A percentile compares a stretch with the other conserved stretches of the same genome.
phyloP scores from a whole-genome alignment of 1,140 invertebrate genomes.

The Diorhabda sublineata region DNA sequence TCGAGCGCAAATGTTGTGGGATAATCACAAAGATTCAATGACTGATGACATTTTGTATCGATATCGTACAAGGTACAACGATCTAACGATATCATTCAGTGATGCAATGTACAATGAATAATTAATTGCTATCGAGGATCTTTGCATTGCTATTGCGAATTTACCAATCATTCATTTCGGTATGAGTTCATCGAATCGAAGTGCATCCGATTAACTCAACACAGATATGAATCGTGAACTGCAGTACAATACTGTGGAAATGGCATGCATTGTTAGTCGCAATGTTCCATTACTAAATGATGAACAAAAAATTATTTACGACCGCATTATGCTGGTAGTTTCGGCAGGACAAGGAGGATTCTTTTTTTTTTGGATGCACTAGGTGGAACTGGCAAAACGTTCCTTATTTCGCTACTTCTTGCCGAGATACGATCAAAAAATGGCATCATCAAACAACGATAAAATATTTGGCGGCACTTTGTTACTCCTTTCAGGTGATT shows the following conservation, averaged over 20 bases:
- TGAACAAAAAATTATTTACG: too few species aligned
- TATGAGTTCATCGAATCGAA: constrained; percentile 30
- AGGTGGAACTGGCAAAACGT: constrained; percentile 10
- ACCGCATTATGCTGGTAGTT: too few species aligned
- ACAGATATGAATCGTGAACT: constrained; percentile 8
- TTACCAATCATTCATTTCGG: constrained; percentile 33
- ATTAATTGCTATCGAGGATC: constrained; percentile 2
- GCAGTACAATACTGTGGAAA: too few species aligned
- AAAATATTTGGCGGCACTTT: constrained; percentile 19
- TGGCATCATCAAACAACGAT: constrained; percentile 27
- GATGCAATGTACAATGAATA: too few species aligned
- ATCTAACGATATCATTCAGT: too few species aligned
- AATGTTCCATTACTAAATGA: too few species aligned
- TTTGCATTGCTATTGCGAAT: constrained; percentile 31
- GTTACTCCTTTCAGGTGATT: constrained; percentile 29
- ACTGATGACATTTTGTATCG: background rate
- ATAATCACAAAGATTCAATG: constrained; percentile 32
- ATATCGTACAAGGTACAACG: too few species aligned
- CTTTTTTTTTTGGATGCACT: too few species aligned
- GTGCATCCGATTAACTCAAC: constrained; percentile 22
- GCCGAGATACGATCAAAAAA: constrained; percentile 28
- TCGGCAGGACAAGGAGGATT: too few species aligned
- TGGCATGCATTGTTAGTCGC: too few species aligned
- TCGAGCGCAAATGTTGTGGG: constrained; percentile 22
- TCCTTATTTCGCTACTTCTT: background rate